Conservation (phyloP, 2,888 invertebrate species). For the Cyrtodaria siliqua region DNA sequence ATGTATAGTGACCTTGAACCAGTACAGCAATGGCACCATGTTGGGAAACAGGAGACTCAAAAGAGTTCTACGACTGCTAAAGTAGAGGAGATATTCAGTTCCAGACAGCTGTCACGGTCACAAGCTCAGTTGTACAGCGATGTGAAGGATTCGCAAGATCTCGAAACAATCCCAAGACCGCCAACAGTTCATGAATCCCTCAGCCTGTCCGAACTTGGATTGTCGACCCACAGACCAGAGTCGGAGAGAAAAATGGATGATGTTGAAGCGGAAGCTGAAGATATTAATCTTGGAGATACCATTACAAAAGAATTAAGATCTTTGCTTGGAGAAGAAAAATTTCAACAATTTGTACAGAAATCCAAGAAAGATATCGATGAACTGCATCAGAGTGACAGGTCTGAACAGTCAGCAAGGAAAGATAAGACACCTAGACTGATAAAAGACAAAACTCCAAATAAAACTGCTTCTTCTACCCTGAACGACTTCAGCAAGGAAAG, state of each 20-base stretch:
- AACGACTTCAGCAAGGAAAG: background rate
- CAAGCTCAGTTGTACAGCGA: conserved; percentile 4
- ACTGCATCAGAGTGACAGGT: conserved; percentile 57
- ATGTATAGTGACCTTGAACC: conserved; percentile 19
- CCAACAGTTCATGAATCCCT: conserved; percentile 42
- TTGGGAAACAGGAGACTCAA: conserved; percentile 1
- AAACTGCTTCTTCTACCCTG: conserved; percentile 6
- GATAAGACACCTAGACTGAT: conserved; percentile 50
- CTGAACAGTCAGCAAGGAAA: conserved; percentile 28
- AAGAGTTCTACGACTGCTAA: conserved; percentile 35
- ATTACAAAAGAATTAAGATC: conserved; percentile 62
- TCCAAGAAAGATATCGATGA: conserved; percentile 71
- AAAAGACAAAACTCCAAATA: conserved; percentile 31
- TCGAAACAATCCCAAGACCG: conserved; percentile 18
- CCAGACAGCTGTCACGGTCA: conserved; percentile 43
- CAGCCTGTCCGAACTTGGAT: conserved; percentile 69
- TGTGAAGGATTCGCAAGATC: conserved; percentile 61
- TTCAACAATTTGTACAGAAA: conserved; percentile 72
- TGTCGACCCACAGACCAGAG: conserved; percentile 78
- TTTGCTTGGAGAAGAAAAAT: conserved; percentile 71
- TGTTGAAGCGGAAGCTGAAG: conserved; percentile 36
- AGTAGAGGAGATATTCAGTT: conserved; percentile 59
- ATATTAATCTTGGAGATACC: conserved; percentile 61
- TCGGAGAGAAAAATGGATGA: conserved; percentile 30
- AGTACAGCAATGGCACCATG: conserved; percentile 6